These are phyloP conservation scores for Mormyrops attenuatus DNA, from an alignment of 2,797 vertebrate genomes.

Conservation along the genomic window DNA sequence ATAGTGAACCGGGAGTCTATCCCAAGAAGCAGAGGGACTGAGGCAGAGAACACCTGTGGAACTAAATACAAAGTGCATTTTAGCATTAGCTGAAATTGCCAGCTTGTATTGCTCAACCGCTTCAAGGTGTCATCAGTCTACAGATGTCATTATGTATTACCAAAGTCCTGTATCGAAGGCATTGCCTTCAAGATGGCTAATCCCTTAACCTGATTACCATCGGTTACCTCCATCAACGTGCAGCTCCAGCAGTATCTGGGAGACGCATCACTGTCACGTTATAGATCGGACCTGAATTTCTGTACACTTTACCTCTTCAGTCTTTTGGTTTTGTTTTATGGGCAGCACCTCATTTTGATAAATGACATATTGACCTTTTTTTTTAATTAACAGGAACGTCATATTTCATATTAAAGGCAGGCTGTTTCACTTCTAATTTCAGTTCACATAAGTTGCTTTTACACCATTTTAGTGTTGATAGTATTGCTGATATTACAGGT, in stretches of 20 bases:
- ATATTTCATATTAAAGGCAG: neutral
- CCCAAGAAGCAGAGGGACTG: neutral
- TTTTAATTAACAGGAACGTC: neutral
- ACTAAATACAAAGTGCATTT: neutral
- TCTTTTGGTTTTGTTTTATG: neutral
- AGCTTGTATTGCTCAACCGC: neutral
- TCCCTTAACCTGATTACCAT: neutral
- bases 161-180: neutral
- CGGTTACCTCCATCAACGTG: conserved; percentile 7
- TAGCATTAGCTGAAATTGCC: neutral
- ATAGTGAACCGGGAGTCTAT: neutral
- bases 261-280: neutral
- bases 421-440: neutral
- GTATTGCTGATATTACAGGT: neutral
- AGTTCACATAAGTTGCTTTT: neutral
- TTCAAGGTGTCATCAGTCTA: neutral
- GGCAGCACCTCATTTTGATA: neutral
- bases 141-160: neutral
- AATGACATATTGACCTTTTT: neutral
- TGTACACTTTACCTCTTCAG: neutral
- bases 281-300: neutral
- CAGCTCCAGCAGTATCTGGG: neutral
- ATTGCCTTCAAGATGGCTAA: neutral
- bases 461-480: neutral
- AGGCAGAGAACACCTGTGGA: neutral